Evolutionary conservation across 2,797 vertebrate species (phyloP), one percentile per base, ranked within the genome.

Genomic region (Sphaeramia orbicularis): DNA sequence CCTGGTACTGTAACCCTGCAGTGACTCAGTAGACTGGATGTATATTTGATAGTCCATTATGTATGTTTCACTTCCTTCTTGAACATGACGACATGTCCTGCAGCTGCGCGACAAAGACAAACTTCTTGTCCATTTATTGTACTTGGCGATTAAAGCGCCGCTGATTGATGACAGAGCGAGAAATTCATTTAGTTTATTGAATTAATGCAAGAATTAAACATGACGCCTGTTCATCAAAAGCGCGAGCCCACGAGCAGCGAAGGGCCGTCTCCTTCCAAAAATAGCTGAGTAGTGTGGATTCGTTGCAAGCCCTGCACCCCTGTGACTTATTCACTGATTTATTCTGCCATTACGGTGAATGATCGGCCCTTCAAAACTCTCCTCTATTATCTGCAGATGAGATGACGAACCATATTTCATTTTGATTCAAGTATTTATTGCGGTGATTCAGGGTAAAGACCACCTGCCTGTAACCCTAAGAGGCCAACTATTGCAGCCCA

Each of bases 271-370:
- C 93, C 92, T 90, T 89, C 87, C 88, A 81, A 71, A 92, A 95
- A 94, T 85, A 94, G 93, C 91, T 81, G 88, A 94, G 90, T 52
- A 15, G 79, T 47, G 61, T 66, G 58, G 84, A 76, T 71, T 60
- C 11, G 42, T 32, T 59, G 74, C 48, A 35, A 72, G 80, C 74
- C 87, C 89, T 86, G 93, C 92, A 90, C 72, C 82, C 87, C 15
- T 71, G 79, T 91, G 91, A 91, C 85, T 74, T 85, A 66, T 77
- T 74, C 62, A 19, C 92, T 95, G 95, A 96, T 95, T 95, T 94
- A 96, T 95, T 95, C 94, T 83, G 86, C 93, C 94, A 94, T 95
- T 93, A 95, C 91, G 80, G 84, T 93, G 94, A 96, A 93, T 88
- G 91, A 96, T 93, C 76, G 91, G 88, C 90, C 92, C 92, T 95